Evolutionary conservation across 2,797 vertebrate genomes (phyloP).

Genomic region (Lycodopsis pacificus): DNA sequence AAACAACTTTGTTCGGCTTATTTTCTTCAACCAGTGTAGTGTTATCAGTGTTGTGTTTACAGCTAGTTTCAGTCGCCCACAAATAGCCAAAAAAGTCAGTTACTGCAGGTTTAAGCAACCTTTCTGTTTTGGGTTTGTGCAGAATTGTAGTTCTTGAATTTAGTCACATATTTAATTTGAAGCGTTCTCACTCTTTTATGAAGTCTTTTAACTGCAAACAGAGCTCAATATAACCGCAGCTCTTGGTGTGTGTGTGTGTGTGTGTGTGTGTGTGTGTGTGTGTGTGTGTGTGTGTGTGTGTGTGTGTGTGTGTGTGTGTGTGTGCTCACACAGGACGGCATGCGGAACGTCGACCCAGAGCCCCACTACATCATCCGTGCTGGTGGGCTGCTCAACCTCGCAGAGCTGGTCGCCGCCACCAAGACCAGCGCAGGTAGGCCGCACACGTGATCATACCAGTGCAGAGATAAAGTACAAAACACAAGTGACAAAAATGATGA

Average conservation of each 20-base stretch:
- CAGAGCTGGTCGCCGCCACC: conserved; percentile 65
- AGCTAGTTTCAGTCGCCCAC: no score
- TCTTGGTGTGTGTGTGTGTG: not conserved
- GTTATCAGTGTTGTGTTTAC: no score
- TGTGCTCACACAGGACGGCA: conserved; percentile 75
- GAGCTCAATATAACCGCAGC: not conserved
- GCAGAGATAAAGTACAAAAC: not conserved
- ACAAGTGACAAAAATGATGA: not conserved
- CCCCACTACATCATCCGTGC: conserved; percentile 78
- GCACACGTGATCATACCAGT: not conserved
- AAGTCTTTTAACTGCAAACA: not conserved
- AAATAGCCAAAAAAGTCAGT: no score
- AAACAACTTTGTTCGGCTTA: no score
- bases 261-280: not conserved
- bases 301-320: not conserved
- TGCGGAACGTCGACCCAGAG: conserved; percentile 75
- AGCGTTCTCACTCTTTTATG: not conserved
- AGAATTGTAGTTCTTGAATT: not conserved
- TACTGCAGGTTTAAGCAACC: not conserved
- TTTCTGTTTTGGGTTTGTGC: not conserved
- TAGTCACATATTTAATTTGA: not conserved
- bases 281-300: not conserved
- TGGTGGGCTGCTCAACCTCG: conserved; percentile 15
- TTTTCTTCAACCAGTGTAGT: not conserved
- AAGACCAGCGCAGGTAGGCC: conserved; percentile 72